Percentiles rank a stretch among this genome's conserved stretches.
These are phyloP conservation scores for Drosophila teissieri DNA, from an alignment of 1,140 invertebrate genomes.

Conservation along the genomic window DNA sequence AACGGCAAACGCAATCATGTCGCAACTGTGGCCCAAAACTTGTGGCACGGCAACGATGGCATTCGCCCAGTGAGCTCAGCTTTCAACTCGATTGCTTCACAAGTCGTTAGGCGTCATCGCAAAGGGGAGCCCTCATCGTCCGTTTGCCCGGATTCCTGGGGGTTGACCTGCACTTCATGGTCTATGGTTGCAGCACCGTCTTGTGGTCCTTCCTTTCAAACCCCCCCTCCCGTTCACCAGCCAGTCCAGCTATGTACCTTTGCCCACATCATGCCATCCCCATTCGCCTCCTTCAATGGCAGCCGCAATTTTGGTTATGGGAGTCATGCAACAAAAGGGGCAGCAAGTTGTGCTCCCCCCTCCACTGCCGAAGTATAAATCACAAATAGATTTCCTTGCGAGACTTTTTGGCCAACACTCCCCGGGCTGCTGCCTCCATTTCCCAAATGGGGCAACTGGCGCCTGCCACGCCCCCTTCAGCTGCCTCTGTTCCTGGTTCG, in stretches of 20 bases:
- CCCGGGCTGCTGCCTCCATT: slow-evolving; percentile 46
- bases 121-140: slow-evolving; percentile 11
- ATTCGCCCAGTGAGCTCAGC: slow-evolving; percentile 65
- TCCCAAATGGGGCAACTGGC: slow-evolving; percentile 55
- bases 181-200: slow-evolving; percentile 28
- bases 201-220: slow-evolving; percentile 14
- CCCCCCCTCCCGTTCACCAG: no score
- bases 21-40: slow-evolving; percentile 63
- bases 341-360: slow-evolving; percentile 13
- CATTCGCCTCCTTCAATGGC: slow-evolving; percentile 3
- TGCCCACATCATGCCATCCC: background rate
- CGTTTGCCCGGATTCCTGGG: slow-evolving; percentile 25
- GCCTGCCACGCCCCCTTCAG: slow-evolving; percentile 36
- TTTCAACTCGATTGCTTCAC: slow-evolving; percentile 83
- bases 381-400: slow-evolving; percentile 78
- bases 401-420: slow-evolving; percentile 42
- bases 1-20: slow-evolving; percentile 83
- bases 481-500: background rate
- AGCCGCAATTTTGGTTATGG: slow-evolving; percentile 65
- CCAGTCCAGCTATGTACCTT: background rate
- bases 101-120: slow-evolving; percentile 80
- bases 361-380: slow-evolving; percentile 65
- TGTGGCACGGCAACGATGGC: slow-evolving; percentile 1
- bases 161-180: slow-evolving; percentile 66
- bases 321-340: slow-evolving; percentile 44